These are phyloP conservation scores for Eilema depressum DNA, from an alignment of 2,888 invertebrate species.

Conservation along the genomic window DNA sequence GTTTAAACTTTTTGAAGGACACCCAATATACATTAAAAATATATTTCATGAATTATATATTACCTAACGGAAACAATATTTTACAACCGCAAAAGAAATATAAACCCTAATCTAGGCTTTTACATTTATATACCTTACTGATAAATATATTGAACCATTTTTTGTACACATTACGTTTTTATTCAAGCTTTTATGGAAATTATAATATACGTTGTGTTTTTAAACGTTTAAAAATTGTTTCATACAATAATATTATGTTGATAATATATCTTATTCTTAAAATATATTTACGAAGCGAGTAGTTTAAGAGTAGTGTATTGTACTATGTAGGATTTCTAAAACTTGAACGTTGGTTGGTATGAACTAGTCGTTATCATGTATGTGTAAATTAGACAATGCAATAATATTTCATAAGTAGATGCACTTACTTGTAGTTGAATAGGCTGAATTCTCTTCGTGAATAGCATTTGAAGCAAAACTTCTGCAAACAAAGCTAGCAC, in stretches of 20 bases:
- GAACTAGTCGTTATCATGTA: slow-evolving; percentile 68
- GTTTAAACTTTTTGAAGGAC: not conserved
- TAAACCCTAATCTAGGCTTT: not conserved
- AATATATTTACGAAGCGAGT: slow-evolving; percentile 38
- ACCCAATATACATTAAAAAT: not conserved
- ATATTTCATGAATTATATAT: not conserved
- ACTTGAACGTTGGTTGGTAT: slow-evolving; percentile 69
- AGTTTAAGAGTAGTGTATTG: slow-evolving; percentile 42
- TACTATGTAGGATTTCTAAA: slow-evolving; percentile 61
- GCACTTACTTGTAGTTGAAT: slow-evolving; percentile 74
- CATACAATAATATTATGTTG: slow-evolving; percentile 23
- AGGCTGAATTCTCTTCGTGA: slow-evolving; percentile 60
- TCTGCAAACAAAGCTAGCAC: slow-evolving; percentile 29
- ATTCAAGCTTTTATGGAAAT: not conserved
- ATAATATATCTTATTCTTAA: slow-evolving; percentile 36
- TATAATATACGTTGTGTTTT: slow-evolving; percentile 11
- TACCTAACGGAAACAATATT: not conserved
- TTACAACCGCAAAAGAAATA: not conserved
- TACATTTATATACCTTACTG: not conserved
- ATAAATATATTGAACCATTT: not conserved
- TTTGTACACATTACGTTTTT: not conserved
- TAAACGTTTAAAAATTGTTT: slow-evolving; percentile 19
- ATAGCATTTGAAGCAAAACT: slow-evolving; percentile 29
- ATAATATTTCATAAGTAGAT: slow-evolving; percentile 85
- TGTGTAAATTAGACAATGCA: slow-evolving; percentile 74